phyloP scores from a whole-genome alignment of 2,113 vertebrate genomes.

The Brachypodius melanocephalos region DNA sequence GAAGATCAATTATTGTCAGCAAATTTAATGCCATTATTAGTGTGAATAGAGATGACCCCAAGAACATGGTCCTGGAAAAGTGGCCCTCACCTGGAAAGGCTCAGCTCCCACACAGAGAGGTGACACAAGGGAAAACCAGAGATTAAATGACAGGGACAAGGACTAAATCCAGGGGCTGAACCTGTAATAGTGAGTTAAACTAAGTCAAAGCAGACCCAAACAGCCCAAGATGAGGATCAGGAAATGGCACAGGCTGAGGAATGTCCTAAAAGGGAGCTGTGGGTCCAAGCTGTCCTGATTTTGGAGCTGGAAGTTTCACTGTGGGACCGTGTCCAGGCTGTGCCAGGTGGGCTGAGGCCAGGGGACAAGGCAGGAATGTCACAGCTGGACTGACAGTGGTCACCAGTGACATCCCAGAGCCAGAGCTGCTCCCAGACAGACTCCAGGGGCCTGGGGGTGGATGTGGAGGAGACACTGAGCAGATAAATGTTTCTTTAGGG shows the following conservation, averaged over 20 bases:
- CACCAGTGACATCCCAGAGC: neutral
- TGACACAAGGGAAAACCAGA: neutral
- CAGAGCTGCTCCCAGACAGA: neutral
- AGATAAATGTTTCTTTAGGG: neutral
- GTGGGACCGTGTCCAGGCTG: neutral
- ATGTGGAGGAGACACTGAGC: neutral
- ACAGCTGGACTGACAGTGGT: neutral
- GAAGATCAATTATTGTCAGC: neutral
- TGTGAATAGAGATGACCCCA: neutral
- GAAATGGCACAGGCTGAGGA: neutral
- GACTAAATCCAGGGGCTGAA: neutral
- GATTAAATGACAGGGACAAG: neutral
- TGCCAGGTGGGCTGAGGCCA: neutral
- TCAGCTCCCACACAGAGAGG: neutral
- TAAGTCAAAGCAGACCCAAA: neutral
- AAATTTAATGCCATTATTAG: neutral
- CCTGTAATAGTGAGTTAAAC: neutral
- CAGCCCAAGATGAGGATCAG: neutral
- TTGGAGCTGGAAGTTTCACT: neutral
- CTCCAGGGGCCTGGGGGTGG: neutral
- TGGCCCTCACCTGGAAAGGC: neutral
- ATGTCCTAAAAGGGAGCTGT: neutral
- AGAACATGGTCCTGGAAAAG: neutral
- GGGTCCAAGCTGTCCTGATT: neutral
- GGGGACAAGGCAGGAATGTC: neutral